These are phyloP conservation scores for Anthopleura sola DNA, from an alignment of 64 coral and sea anemone genomes.

Conservation along the genomic window DNA sequence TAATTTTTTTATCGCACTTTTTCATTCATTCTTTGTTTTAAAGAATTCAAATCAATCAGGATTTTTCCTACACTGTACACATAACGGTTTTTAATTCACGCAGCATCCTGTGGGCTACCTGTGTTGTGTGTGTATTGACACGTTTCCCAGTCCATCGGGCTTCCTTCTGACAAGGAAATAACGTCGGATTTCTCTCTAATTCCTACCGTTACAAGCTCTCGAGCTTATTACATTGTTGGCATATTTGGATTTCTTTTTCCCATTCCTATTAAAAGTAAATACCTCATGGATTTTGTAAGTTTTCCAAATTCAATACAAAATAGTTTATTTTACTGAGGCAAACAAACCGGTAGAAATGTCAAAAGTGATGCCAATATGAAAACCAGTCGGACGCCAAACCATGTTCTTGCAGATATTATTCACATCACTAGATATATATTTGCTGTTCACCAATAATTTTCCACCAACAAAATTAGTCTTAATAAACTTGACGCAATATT, in stretches of 20 bases:
- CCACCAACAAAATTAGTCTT: neutral
- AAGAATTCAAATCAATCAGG: no score
- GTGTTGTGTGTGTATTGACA: neutral
- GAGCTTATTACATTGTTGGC: conserved; percentile 21
- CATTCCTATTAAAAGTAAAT: conserved; percentile 32
- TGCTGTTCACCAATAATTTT: conserved; percentile 8
- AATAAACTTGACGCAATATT: neutral
- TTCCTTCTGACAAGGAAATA: conserved; percentile 1
- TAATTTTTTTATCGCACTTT: no score
- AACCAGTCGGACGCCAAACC: neutral
- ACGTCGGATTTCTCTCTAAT: neutral
- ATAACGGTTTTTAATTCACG: no score
- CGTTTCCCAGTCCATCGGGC: neutral
- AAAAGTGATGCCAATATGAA: neutral
- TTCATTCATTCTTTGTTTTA: no score
- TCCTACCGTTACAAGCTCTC: conserved; percentile 5
- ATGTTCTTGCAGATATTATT: neutral
- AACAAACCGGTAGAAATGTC: conserved; percentile 8
- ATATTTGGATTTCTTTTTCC: conserved; percentile 18
- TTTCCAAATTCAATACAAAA: conserved; percentile 34
- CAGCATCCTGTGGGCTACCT: neutral
- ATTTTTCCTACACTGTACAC: no score
- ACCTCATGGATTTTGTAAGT: conserved; percentile 5
- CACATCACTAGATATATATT: neutral
- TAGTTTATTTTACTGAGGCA: conserved; percentile 8